Conservation (phyloP, 1,140 invertebrate species). For the Drosophila aff. region DNA sequence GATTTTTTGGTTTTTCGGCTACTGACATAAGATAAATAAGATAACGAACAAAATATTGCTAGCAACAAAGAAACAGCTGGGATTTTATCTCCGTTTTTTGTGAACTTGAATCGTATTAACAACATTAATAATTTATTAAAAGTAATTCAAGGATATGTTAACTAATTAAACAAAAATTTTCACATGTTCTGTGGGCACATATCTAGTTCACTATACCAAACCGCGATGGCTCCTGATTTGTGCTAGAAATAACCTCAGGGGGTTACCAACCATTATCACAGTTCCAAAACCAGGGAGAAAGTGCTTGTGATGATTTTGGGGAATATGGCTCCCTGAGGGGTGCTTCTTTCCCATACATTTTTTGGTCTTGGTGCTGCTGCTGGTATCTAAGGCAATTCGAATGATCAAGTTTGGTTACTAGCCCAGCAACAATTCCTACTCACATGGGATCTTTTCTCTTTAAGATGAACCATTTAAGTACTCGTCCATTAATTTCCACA, state of each 20-base stretch:
- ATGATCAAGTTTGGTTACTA: neutral
- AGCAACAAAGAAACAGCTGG: too few species aligned
- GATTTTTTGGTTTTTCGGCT: too few species aligned
- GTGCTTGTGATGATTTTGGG: slow-evolving; percentile 37
- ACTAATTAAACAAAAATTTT: too few species aligned
- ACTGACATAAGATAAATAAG: too few species aligned
- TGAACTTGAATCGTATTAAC: neutral
- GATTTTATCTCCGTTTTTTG: neutral
- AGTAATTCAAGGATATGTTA: neutral
- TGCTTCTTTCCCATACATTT: slow-evolving; percentile 35
- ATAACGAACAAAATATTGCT: too few species aligned
- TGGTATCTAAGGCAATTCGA: too few species aligned
- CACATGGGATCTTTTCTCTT: too few species aligned
- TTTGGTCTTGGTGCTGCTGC: too few species aligned
- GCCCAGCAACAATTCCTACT: neutral
- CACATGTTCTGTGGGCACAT: too few species aligned
- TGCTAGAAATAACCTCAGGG: neutral
- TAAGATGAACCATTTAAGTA: neutral
- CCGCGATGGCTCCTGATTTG: neutral
- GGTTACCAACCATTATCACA: too few species aligned
- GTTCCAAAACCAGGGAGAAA: slow-evolving; percentile 1
- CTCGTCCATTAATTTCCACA: neutral
- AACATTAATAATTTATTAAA: neutral
- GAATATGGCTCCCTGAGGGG: neutral
- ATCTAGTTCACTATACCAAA: neutral